Evolutionary conservation across 1,140 invertebrate genomes (phyloP).

Genomic region (Brachionus koreanus): DNA sequence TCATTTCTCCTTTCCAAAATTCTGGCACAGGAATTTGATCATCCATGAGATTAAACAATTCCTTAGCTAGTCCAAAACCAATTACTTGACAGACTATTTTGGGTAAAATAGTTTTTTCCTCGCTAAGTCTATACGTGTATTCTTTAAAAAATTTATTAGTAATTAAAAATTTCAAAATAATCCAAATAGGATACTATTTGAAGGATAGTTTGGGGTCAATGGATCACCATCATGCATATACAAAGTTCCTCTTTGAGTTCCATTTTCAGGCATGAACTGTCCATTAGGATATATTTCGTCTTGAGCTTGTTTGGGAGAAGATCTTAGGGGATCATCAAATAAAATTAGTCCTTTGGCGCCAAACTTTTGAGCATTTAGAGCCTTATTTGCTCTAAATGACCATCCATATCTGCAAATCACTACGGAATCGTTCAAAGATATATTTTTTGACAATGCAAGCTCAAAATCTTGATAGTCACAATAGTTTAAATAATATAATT

Average conservation of each 20-base stretch:
- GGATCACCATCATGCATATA: constrained; percentile 60
- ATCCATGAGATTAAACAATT: background rate
- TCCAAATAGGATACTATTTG: constrained; percentile 47
- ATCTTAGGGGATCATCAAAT: constrained; percentile 62
- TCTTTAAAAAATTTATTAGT: background rate
- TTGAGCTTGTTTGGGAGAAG: constrained; percentile 50
- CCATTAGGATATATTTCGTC: constrained; percentile 57
- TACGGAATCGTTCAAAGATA: background rate
- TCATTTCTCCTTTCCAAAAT: constrained; percentile 57
- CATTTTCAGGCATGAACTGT: constrained; percentile 60
- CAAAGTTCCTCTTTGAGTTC: constrained; percentile 56
- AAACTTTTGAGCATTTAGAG: constrained; percentile 50
- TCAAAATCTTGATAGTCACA: constrained; percentile 5
- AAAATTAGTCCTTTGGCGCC: constrained; percentile 59
- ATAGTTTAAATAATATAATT: constrained; percentile 13
- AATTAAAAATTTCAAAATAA: background rate
- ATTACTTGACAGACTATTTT: constrained; percentile 37
- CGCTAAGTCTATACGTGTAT: constrained; percentile 2
- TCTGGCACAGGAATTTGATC: constrained; percentile 49
- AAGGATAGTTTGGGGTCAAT: constrained; percentile 59
- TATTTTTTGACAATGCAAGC: background rate
- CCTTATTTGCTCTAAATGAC: constrained; percentile 3
- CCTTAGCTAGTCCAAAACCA: constrained; percentile 20
- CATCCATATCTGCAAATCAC: constrained; percentile 10
- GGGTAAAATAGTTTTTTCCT: background rate